Base-by-base conservation (phyloP, 2,888 invertebrate genomes). In the Erebia epiphron region DNA sequence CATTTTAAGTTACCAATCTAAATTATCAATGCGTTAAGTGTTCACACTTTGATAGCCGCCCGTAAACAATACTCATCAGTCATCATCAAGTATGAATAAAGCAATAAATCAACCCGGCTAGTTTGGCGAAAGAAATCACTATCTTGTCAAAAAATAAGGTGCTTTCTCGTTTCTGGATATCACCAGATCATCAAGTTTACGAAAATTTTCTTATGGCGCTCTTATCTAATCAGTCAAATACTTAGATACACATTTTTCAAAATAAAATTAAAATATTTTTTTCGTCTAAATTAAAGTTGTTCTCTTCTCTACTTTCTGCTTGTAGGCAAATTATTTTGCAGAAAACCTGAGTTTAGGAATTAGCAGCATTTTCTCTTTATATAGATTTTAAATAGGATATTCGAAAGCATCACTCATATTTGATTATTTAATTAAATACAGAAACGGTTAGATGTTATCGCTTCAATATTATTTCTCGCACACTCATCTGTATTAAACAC, bases 21-120 rank as follows among this genome's bases (percentile, higher is more conserved):
- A 35, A 35, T 75, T 74, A 78, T 69, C 65, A 71, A 73, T 77
- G 73, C 75, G 71, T 70, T 71, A 73, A 73, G 65, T 66, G 64
- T 66, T 67, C 60, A 77, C 68, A 46, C 46, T 46, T 67, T 61
- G 52, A 67, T 60, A 60, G 67, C 4, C 14, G 21, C 58, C 16
- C 58, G 49, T 67, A 60, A 67, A 67, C 9, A 50, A 43, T 58
- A 26, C 35, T 52, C 50, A n/a, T 52, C n/a, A 26, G 18, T 52
- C 50, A n/a, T 52, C n/a, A 41, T 11, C 14, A 26, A 46, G 46
- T 57, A n/a, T 56, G 46, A 43, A 5, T 18, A 21, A 18, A 46
- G 57, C 21, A 46, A 66, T 57, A 66, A 66, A 66, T 66, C 56
- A 66, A 57, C 41, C 56, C 1, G 35, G 35, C 13, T 1, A 8